Conservation (phyloP, 2,113 vertebrate species). For the Cyphomyrus discorhynchus region DNA sequence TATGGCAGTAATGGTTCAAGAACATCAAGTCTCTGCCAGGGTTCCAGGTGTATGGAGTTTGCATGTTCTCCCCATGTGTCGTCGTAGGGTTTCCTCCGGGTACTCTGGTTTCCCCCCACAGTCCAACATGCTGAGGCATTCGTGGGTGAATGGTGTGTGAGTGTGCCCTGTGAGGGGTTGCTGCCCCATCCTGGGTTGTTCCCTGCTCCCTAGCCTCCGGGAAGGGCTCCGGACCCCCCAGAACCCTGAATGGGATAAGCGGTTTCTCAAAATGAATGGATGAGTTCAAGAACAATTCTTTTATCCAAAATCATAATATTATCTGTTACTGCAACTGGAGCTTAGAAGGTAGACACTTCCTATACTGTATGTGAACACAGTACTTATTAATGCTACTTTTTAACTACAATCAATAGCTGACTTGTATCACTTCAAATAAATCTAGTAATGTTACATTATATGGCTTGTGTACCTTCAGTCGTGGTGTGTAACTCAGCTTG, state of each 20-base stretch:
- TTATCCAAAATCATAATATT: background rate
- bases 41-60: too few relatives aligned
- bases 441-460: background rate
- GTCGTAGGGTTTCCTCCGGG: too few relatives aligned
- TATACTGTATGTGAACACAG: background rate
- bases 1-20: background rate
- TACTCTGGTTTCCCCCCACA: too few relatives aligned
- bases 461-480: background rate
- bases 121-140: too few relatives aligned
- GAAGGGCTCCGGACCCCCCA: too few relatives aligned
- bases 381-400: background rate
- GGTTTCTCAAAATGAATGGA: too few relatives aligned
- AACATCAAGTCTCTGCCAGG: background rate
- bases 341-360: background rate
- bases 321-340: background rate
- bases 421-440: background rate
- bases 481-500: background rate
- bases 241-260: too few relatives aligned
- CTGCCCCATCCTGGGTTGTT: too few relatives aligned
- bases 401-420: background rate
- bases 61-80: too few relatives aligned
- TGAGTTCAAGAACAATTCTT: background rate
- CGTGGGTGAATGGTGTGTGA: too few relatives aligned
- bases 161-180: too few relatives aligned
- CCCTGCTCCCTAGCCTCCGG: too few relatives aligned